Evolutionary conservation across 2,113 vertebrate species (phyloP).

Genomic region (Ginglymostoma cirratum): DNA sequence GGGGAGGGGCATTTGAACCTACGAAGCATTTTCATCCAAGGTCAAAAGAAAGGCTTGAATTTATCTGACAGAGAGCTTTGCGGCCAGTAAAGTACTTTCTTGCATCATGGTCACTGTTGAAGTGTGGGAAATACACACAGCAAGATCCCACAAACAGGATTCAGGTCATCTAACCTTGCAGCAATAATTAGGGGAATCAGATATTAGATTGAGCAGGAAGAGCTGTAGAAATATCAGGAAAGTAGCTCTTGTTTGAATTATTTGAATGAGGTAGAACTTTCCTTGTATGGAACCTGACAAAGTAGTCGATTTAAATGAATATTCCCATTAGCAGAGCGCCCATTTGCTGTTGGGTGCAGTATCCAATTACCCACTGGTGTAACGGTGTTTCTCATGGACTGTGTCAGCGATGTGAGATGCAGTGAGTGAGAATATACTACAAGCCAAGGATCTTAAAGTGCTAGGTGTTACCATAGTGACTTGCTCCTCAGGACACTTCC

Average conservation of each 20-base stretch:
- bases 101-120: not conserved
- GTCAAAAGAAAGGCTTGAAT: too few relatives aligned
- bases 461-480: not conserved
- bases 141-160: not conserved
- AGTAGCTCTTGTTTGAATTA: not conserved
- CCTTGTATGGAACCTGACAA: not conserved
- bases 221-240: not conserved
- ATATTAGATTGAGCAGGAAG: not conserved
- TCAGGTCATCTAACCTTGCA: not conserved
- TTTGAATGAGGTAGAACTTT: not conserved
- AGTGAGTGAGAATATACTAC: not conserved
- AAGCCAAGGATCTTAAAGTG: not conserved
- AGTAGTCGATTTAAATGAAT: not conserved
- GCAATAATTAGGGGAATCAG: not conserved
- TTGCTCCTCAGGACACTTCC: not conserved
- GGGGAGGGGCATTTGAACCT: too few relatives aligned
- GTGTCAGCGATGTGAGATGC: not conserved
- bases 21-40: too few relatives aligned
- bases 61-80: too few relatives aligned
- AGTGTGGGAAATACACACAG: not conserved
- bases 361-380: not conserved
- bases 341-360: not conserved
- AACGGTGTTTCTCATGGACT: not conserved
- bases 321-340: not conserved
- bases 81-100: not conserved